Conservation (phyloP, 2,797 vertebrate genomes). For the Coregonus ussuriensis region DNA sequence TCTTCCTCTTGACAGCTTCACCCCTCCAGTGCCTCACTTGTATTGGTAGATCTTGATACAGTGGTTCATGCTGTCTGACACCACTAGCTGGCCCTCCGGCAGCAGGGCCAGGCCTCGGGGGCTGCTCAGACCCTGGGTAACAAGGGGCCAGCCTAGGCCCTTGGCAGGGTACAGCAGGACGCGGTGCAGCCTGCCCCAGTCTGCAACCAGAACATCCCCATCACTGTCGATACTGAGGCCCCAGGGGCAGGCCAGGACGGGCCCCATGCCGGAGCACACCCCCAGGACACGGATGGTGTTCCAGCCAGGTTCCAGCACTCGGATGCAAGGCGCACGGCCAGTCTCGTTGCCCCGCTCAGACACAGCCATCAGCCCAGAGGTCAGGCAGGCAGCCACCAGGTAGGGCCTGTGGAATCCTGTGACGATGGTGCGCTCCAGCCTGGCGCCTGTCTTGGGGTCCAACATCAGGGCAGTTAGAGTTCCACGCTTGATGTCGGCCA, state of each 20-base stretch:
- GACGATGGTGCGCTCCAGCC: constrained; percentile 74
- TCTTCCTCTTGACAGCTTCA: background rate
- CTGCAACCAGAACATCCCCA: constrained; percentile 80
- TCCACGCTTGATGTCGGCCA: constrained; percentile 81
- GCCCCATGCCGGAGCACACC: constrained; percentile 74
- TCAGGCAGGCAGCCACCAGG: constrained; percentile 75
- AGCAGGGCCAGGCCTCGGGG: constrained; percentile 79
- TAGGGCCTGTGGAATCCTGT: constrained; percentile 81
- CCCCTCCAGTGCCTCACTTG: constrained; percentile 57
- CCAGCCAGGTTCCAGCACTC: constrained; percentile 79
- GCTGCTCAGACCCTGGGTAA: constrained; percentile 73
- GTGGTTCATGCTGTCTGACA: constrained; percentile 86
- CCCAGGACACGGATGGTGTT: constrained; percentile 79
- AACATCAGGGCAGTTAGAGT: constrained; percentile 74
- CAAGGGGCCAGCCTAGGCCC: constrained; percentile 73
- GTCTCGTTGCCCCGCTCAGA: constrained; percentile 79
- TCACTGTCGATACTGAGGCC: constrained; percentile 80
- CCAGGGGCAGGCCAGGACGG: constrained; percentile 80
- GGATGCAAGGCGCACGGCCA: constrained; percentile 79
- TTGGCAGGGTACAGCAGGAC: constrained; percentile 76
- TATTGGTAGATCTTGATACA: constrained; percentile 82
- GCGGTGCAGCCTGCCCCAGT: constrained; percentile 78
- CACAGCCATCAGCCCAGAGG: constrained; percentile 76
- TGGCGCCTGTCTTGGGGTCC: constrained; percentile 73
- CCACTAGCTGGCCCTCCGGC: constrained; percentile 76